phyloP scores from a whole-genome alignment of 1,140 invertebrate species.

The Drosophila arizonae region DNA sequence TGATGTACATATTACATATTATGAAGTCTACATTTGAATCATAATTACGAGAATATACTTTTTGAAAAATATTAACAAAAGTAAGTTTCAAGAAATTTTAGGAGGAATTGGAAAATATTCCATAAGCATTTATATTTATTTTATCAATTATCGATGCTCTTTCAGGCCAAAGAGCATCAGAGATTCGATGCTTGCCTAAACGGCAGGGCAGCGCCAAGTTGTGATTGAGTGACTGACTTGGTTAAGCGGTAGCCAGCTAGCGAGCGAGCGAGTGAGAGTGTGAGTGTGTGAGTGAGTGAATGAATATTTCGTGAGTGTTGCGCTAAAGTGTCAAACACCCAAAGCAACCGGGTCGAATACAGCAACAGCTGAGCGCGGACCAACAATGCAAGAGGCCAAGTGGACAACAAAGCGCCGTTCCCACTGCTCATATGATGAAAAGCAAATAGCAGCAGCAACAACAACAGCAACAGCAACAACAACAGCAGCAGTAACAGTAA shows the following conservation, averaged over 20 bases:
- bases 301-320: slow-evolving; percentile 36
- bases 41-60: no score
- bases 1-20: no score
- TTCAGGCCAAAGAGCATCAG: slow-evolving; percentile 29
- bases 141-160: no score
- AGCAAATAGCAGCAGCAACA: slow-evolving; percentile 22
- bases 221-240: slow-evolving; percentile 12
- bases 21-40: no score
- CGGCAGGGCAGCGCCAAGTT: background rate
- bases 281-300: slow-evolving; percentile 1
- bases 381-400: slow-evolving; percentile 27
- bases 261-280: slow-evolving; percentile 10
- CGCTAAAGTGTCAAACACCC: slow-evolving; percentile 71
- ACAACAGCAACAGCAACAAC: slow-evolving; percentile 24
- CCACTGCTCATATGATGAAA: slow-evolving; percentile 53
- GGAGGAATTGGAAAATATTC: no score
- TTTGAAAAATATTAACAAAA: no score
- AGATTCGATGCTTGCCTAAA: background rate
- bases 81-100: no score
- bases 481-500: slow-evolving; percentile 17
- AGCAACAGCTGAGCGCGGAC: slow-evolving; percentile 62
- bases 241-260: background rate
- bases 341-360: slow-evolving; percentile 26
- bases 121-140: no score
- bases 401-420: slow-evolving; percentile 52